These are phyloP conservation scores for Seladonia tumulorum DNA, from an alignment of 2,888 invertebrate species.

Conservation along the genomic window DNA sequence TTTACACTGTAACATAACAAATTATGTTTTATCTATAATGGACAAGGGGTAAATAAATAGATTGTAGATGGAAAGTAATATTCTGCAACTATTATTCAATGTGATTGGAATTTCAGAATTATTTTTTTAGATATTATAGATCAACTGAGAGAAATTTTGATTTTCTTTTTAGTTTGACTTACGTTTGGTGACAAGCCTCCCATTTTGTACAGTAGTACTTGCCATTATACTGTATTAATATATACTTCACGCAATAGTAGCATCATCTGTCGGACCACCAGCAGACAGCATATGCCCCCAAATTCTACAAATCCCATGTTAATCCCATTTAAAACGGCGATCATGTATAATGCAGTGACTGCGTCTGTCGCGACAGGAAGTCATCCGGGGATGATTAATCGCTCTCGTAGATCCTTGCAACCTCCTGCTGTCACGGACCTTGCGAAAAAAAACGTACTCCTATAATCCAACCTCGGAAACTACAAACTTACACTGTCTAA, in stretches of 20 bases:
- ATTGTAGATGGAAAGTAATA: no score
- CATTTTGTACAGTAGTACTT: background rate
- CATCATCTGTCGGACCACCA: background rate
- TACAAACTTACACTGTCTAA: background rate
- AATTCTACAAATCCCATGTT: slow-evolving; percentile 55
- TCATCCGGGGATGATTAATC: slow-evolving; percentile 63
- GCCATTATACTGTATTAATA: background rate
- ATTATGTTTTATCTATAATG: no score
- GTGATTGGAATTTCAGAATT: background rate
- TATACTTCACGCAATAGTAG: background rate
- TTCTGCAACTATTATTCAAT: no score
- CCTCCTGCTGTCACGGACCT: slow-evolving; percentile 4
- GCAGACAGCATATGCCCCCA: slow-evolving; percentile 42
- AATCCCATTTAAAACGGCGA: slow-evolving; percentile 64
- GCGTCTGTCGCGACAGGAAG: slow-evolving; percentile 41
- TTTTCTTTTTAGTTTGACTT: no score
- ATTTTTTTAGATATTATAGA: background rate
- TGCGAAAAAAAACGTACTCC: background rate
- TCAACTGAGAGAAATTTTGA: no score
- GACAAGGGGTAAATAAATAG: no score
- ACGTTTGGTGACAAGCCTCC: background rate
- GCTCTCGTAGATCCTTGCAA: slow-evolving; percentile 10
- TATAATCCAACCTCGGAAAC: background rate
- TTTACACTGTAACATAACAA: no score
- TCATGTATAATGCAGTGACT: slow-evolving; percentile 63